A percentile compares a stretch with the other conserved stretches of the same genome.
These are phyloP conservation scores for Fopius arisanus DNA, from an alignment of 1,140 invertebrate species.

Conservation along the genomic window DNA sequence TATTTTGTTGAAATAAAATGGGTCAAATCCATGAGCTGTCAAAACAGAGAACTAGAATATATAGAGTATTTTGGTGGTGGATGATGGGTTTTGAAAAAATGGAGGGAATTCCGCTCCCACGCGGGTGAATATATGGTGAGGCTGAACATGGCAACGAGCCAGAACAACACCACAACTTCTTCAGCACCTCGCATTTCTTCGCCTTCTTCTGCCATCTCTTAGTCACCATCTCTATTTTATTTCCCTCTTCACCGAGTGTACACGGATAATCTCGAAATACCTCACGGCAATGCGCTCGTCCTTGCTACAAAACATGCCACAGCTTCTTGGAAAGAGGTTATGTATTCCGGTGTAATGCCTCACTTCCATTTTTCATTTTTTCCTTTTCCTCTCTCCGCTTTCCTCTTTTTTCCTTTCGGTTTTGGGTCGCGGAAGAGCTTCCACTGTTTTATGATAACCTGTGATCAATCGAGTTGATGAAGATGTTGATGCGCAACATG, in stretches of 20 bases:
- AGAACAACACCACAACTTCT: neutral
- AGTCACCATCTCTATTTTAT: neutral
- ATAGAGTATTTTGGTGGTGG: neutral
- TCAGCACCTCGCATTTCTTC: neutral
- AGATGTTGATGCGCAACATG: too few species aligned
- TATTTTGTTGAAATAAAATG: neutral
- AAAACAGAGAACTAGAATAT: neutral
- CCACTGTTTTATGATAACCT: too few species aligned
- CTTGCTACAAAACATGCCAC: neutral
- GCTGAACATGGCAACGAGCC: neutral
- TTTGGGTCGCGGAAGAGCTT: neutral
- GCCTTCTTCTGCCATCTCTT: constrained; percentile 4
- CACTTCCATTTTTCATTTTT: neutral
- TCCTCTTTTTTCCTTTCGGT: neutral
- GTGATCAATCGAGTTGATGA: too few species aligned
- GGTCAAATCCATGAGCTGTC: neutral
- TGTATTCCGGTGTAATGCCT: neutral
- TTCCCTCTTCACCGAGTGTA: neutral
- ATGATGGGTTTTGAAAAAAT: neutral
- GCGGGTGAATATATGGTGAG: neutral
- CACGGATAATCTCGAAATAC: constrained; percentile 10
- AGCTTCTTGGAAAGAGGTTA: neutral
- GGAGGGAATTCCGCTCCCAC: constrained; percentile 5
- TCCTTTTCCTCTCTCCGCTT: neutral
- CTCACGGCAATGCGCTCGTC: neutral